These are phyloP conservation scores for Lipophrys pholis DNA, from an alignment of 2,113 vertebrate species.

Conservation along the genomic window DNA sequence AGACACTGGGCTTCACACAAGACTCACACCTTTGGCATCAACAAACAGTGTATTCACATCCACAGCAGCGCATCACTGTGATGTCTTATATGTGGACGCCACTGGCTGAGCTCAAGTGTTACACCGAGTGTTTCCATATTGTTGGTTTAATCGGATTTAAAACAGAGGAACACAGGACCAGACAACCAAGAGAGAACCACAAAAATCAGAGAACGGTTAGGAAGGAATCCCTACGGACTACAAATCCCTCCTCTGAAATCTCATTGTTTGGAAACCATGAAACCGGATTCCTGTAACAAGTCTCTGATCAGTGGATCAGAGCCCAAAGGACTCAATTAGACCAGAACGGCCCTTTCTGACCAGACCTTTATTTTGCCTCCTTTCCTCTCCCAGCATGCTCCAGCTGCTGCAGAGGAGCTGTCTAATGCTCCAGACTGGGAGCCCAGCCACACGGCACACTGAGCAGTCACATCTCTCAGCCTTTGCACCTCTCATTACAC, in stretches of 20 bases:
- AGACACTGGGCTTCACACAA: slow-evolving; percentile 21
- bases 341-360: slow-evolving; percentile 79
- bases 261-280: slow-evolving; percentile 87
- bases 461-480: slow-evolving; percentile 53
- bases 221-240: slow-evolving; percentile 75
- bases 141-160: slow-evolving; percentile 81
- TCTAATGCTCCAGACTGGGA: slow-evolving; percentile 62
- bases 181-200: slow-evolving; percentile 72
- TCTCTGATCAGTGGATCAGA: slow-evolving; percentile 82
- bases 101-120: slow-evolving; percentile 51
- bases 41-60: background rate
- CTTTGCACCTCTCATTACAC: slow-evolving; percentile 58
- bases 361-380: slow-evolving; percentile 65
- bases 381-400: slow-evolving; percentile 62
- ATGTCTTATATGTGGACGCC: slow-evolving; percentile 38
- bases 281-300: slow-evolving; percentile 86
- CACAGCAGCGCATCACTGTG: slow-evolving; percentile 11
- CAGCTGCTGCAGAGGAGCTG: slow-evolving; percentile 64
- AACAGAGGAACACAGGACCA: slow-evolving; percentile 66
- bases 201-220: slow-evolving; percentile 78
- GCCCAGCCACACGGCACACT: slow-evolving; percentile 52
- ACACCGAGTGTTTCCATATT: slow-evolving; percentile 65
- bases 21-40: slow-evolving; percentile 24
- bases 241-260: slow-evolving; percentile 85
- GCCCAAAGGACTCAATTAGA: slow-evolving; percentile 89